Conservation (phyloP, 2,797 vertebrate species). For the Xyrichtys novacula region DNA sequence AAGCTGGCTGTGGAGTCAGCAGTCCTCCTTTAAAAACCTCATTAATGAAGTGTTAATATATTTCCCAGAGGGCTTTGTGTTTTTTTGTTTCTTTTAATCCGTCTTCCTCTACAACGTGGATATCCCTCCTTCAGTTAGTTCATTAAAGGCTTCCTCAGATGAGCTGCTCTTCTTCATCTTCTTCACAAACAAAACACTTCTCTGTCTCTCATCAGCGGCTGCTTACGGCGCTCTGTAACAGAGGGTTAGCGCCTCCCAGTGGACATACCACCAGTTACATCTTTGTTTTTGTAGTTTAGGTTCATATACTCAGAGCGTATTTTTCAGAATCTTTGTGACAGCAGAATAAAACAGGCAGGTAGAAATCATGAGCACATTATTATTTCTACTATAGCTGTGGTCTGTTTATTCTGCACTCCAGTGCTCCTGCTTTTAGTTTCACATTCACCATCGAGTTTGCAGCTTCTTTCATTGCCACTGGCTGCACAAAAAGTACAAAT, state of each 20-base stretch:
- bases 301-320: too few relatives aligned
- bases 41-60: constrained; percentile 38
- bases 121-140: constrained; percentile 31
- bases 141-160: constrained; percentile 59
- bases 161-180: constrained; percentile 46
- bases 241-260: constrained; percentile 71
- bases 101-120: constrained; percentile 20
- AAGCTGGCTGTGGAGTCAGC: neutral
- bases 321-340: too few relatives aligned
- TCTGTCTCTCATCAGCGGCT: constrained; percentile 26
- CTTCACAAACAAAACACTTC: constrained; percentile 56
- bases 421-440: too few relatives aligned
- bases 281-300: too few relatives aligned
- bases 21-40: constrained; percentile 45
- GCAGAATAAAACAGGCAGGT: too few relatives aligned
- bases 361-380: too few relatives aligned
- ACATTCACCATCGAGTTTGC: too few relatives aligned
- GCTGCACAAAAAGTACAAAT: too few relatives aligned
- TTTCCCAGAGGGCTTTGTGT: constrained; percentile 50
- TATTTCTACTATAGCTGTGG: too few relatives aligned
- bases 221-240: neutral
- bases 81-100: constrained; percentile 10
- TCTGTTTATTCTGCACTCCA: too few relatives aligned
- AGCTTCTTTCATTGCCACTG: too few relatives aligned
- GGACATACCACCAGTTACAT: constrained; percentile 17